Evolutionary conservation across 2,113 vertebrate species (phyloP).

Genomic region (Cinclus cinclus): DNA sequence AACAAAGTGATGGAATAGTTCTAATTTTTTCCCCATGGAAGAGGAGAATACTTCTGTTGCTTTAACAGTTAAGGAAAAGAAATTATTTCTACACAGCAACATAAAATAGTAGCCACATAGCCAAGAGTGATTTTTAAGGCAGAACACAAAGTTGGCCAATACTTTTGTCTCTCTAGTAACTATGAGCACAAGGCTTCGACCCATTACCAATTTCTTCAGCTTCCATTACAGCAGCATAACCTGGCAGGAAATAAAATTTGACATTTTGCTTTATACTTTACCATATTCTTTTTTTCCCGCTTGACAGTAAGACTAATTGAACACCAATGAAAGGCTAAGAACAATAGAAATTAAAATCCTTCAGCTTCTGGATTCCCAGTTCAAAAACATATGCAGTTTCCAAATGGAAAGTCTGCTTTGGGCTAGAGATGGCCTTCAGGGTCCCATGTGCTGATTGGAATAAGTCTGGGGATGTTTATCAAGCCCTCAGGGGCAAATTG

Average conservation of each 20-base stretch:
- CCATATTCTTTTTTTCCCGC: background rate
- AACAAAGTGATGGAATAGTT: background rate
- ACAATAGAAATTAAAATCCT: background rate
- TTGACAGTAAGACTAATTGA: background rate
- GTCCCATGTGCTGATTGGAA: background rate
- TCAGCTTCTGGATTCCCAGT: background rate
- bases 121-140: background rate
- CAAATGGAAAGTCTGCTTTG: background rate
- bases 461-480: background rate
- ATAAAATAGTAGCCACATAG: background rate
- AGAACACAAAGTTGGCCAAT: background rate
- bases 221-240: background rate
- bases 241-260: background rate
- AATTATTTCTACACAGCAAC: background rate
- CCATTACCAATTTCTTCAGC: background rate
- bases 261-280: background rate
- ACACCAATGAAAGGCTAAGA: background rate
- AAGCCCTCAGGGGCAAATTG: background rate
- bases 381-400: background rate
- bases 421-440: background rate
- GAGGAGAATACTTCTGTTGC: background rate
- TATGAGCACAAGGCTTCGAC: background rate
- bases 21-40: background rate
- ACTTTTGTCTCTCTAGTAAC: background rate
- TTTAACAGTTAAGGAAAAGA: background rate